These are phyloP conservation scores for Rhadina sibilatrix DNA, from an alignment of 2,113 vertebrate species.

Conservation along the genomic window DNA sequence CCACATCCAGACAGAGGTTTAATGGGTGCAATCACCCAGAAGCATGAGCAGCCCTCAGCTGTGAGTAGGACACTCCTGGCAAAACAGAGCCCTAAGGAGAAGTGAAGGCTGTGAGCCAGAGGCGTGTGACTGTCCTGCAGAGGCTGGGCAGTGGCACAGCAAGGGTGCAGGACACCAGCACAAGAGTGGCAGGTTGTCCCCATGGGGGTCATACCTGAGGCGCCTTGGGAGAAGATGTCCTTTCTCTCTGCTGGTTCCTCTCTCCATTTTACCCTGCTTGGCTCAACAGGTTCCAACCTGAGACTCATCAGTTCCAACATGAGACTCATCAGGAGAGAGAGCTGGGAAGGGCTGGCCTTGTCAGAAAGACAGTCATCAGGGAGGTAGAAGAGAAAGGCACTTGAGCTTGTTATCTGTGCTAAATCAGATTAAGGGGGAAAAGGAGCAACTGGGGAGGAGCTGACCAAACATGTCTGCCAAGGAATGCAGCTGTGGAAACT, in stretches of 20 bases:
- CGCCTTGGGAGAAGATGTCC: rapidly evolving
- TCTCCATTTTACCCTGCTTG: not conserved
- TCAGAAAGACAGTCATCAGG: not conserved
- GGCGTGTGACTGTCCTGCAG: rapidly evolving
- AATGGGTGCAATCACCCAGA: rapidly evolving
- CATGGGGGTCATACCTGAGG: not conserved
- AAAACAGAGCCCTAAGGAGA: not conserved
- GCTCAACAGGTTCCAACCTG: not conserved
- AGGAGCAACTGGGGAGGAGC: not conserved
- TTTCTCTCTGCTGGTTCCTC: not conserved
- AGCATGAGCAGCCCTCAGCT: rapidly evolving
- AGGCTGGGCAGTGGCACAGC: not conserved
- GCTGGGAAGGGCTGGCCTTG: not conserved
- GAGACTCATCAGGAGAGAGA: not conserved
- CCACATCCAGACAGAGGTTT: rapidly evolving
- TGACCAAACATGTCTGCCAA: not conserved
- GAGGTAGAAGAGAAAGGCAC: not conserved
- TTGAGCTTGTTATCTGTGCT: not conserved
- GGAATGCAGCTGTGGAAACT: rapidly evolving
- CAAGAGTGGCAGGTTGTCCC: rapidly evolving
- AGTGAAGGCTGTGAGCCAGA: not conserved
- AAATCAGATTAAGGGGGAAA: not conserved
- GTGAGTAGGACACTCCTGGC: rapidly evolving
- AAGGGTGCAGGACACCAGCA: not conserved
- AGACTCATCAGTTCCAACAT: too few species aligned